A percentile compares a stretch with the other conserved stretches of the same genome.
Conservation (phyloP, 2,113 vertebrate genomes). For the Rhynchopsitta pachyrhyncha region DNA sequence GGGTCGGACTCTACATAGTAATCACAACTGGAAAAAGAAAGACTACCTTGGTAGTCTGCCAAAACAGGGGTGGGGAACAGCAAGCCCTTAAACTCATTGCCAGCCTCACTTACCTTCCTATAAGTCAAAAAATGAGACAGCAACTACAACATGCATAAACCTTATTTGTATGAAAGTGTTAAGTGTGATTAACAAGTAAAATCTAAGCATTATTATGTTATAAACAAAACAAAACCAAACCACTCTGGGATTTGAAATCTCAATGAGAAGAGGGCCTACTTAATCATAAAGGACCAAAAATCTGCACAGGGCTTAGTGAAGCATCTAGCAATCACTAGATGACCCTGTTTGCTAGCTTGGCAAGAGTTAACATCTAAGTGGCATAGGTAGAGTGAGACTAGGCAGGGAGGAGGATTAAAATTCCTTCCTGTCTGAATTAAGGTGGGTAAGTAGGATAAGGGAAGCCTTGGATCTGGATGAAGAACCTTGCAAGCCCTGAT, state of each 20-base stretch:
- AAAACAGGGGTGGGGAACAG: not conserved
- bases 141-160: not conserved
- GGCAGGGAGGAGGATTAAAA: not conserved
- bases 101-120: not conserved
- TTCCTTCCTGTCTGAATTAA: not conserved
- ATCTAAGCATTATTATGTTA: not conserved
- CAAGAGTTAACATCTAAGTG: not conserved
- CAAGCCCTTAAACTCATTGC: not conserved
- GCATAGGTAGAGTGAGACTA: not conserved
- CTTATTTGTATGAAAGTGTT: not conserved
- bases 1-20: not conserved
- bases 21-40: not conserved
- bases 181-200: not conserved
- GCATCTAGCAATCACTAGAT: not conserved
- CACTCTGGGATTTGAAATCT: not conserved
- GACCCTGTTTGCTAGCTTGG: not conserved
- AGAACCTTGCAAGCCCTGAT: fast-evolving
- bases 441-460: not conserved
- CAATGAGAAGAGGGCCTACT: not conserved
- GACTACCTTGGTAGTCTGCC: not conserved
- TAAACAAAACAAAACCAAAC: not conserved
- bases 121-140: not conserved
- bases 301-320: not conserved
- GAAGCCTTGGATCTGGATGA: not conserved
- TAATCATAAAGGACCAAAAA: not conserved